Evolutionary conservation across 1,140 invertebrate species (phyloP).

Genomic region (Drosophila repletoides): DNA sequence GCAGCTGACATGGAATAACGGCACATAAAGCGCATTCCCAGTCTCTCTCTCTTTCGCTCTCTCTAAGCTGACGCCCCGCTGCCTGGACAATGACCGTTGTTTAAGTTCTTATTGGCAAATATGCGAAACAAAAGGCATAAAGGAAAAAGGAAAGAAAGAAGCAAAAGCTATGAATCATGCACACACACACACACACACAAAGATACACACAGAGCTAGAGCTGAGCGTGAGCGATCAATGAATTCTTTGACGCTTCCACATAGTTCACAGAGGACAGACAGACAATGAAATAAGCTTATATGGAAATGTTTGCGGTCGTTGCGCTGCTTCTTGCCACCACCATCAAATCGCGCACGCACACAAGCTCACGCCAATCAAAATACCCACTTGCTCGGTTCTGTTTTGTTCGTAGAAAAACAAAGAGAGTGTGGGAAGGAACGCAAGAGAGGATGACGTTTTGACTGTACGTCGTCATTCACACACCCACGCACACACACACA

Average conservation of each 20-base stretch:
- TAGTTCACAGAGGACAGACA: slow-evolving; percentile 48
- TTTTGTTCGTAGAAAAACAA: slow-evolving; percentile 43
- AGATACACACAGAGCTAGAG: slow-evolving; percentile 1
- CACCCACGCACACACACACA: slow-evolving; percentile 11
- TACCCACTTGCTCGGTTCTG: slow-evolving; percentile 70
- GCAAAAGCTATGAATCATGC: slow-evolving; percentile 55
- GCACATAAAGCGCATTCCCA: slow-evolving; percentile 2
- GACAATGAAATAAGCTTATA: slow-evolving; percentile 66
- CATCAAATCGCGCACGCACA: slow-evolving; percentile 43
- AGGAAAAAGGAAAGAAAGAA: slow-evolving; percentile 25
- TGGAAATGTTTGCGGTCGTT: slow-evolving; percentile 73
- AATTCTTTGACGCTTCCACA: slow-evolving; percentile 56
- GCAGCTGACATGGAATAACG: slow-evolving; percentile 14
- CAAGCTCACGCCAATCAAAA: slow-evolving; percentile 56
- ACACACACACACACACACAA: slow-evolving; percentile 29
- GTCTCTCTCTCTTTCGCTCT: neutral
- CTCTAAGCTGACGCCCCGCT: neutral
- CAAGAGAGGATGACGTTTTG: slow-evolving; percentile 61
- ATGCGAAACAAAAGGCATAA: slow-evolving; percentile 58
- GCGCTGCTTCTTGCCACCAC: slow-evolving; percentile 75
- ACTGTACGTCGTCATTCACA: slow-evolving; percentile 60
- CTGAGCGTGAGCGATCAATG: slow-evolving; percentile 55
- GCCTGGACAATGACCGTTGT: slow-evolving; percentile 63
- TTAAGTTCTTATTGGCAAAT: slow-evolving; percentile 54
- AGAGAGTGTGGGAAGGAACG: too few relatives aligned